Evolutionary conservation across 2,113 vertebrate genomes (phyloP), one percentile per base, ranked within the genome.

Genomic region (Phrynocephalus versicolor): DNA sequence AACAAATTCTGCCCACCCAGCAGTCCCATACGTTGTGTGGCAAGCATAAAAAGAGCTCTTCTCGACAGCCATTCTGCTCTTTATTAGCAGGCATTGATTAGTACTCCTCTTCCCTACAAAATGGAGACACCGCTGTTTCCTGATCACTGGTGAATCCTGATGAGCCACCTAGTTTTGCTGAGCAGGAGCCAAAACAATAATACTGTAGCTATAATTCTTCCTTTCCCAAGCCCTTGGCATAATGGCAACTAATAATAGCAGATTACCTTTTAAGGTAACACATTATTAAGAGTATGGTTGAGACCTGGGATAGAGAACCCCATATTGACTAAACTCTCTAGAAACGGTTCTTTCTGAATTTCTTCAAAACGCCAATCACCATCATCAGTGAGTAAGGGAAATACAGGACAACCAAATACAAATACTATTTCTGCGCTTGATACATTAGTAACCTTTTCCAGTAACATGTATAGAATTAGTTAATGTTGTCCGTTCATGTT

Each of bases 71-170:
- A 15, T 1, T 51, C 55, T 2, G 7, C 5, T 3, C 8, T 76
- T 41, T 45, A 85, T 65, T 39, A 3, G 25, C 25, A 27, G 13
- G 19, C 16, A 18, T 30, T 13, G 2, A 19, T 23, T 27, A 0
- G 0, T 33, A 4, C 1, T 1, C 2, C 14, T 1, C 3, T 0
- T 0, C 0, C 0, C 0, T 9, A 0, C 45, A 2, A 64, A 62
- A 9, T 16, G 45, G 15, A 18, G 2, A n/a, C 1, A 13, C 35
- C 21, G 71, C 1, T 1, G 16, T 79, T 33, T 15, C 51, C 64
- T 16, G 30, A 35, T 0, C 19, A 51, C 3, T 23, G 3, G 41
- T 0, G 27, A 70, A 79, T 80, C 71, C 55, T 35, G 76, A 79
- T 8, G 3, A 62, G 10, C 82, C 35, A 16, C 37, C 41, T 25